Evolutionary conservation across 1,140 invertebrate genomes (phyloP).

Genomic region (Trichonephila clavata): DNA sequence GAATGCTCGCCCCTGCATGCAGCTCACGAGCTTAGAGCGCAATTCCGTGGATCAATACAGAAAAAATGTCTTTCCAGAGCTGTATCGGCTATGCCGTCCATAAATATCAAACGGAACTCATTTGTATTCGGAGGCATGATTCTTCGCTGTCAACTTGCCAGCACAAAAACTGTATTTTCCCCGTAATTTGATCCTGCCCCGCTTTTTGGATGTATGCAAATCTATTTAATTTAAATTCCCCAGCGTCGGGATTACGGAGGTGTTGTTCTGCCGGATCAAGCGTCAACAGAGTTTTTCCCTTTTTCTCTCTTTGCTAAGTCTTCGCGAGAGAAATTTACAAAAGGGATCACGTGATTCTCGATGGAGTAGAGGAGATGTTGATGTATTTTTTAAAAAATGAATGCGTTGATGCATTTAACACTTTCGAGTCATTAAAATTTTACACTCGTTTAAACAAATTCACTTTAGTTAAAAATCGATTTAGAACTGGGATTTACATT

Average conservation of each 20-base stretch:
- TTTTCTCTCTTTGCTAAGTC: no score
- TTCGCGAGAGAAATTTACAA: neutral
- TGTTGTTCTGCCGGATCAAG: neutral
- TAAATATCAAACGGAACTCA: slow-evolving; percentile 9
- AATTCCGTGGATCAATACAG: neutral
- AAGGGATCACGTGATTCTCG: neutral
- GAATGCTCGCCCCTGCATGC: neutral
- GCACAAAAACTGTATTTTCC: slow-evolving; percentile 40
- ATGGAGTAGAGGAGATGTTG: neutral
- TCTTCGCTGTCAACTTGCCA: slow-evolving; percentile 49
- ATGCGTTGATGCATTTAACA: neutral
- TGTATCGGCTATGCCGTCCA: neutral
- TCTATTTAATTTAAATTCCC: slow-evolving; percentile 66
- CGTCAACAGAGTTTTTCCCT: neutral
- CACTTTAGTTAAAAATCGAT: neutral
- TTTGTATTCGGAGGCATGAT: slow-evolving; percentile 44
- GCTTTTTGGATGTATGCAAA: slow-evolving; percentile 18
- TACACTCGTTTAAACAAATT: neutral
- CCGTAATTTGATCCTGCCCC: slow-evolving; percentile 40
- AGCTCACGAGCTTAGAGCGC: neutral
- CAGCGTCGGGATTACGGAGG: neutral
- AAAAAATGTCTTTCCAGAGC: neutral
- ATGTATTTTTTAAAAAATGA: neutral
- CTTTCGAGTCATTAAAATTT: neutral
- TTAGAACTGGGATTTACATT: neutral